Percentiles rank a stretch among this genome's conserved stretches.
Evolutionary conservation across 2,797 vertebrate species (phyloP).

Genomic region (Acomys russatus): DNA sequence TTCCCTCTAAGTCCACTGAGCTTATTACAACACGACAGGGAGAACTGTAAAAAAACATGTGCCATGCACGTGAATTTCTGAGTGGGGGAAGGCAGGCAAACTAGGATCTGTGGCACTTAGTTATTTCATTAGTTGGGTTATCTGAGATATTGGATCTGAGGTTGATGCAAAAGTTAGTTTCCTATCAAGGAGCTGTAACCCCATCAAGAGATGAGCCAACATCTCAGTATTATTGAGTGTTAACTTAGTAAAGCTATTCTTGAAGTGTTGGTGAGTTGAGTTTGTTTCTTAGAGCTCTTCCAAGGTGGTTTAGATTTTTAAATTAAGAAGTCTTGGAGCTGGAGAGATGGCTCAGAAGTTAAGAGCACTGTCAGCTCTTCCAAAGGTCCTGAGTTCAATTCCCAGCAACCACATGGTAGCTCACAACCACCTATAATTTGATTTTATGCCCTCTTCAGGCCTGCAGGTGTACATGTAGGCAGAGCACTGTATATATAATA

Average conservation of each 20-base stretch:
- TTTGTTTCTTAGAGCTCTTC: neutral
- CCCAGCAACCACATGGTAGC: too few species aligned
- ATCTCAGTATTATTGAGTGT: slow-evolving; percentile 31
- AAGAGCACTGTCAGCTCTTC: too few species aligned
- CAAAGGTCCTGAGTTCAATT: too few species aligned
- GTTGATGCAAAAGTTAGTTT: slow-evolving; percentile 58
- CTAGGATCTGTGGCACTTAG: neutral
- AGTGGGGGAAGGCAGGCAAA: slow-evolving; percentile 31
- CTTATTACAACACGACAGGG: neutral
- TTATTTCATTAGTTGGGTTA: slow-evolving; percentile 46
- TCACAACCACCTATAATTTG: too few species aligned
- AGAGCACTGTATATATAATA: too few species aligned
- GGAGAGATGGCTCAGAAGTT: too few species aligned
- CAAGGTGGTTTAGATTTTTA: neutral
- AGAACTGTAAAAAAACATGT: slow-evolving; percentile 50
- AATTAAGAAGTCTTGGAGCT: neutral
- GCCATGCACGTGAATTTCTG: neutral
- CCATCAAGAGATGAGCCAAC: neutral
- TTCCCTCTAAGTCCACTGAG: slow-evolving; percentile 10
- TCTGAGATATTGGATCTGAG: slow-evolving; percentile 21
- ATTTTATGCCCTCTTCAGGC: too few species aligned
- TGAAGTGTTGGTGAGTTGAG: neutral
- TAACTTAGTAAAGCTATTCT: slow-evolving; percentile 32
- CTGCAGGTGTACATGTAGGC: too few species aligned
- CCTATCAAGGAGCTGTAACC: neutral